Evolutionary conservation across 2,888 invertebrate genomes (phyloP).

Genomic region (Heteromyza rotundicornis): DNA sequence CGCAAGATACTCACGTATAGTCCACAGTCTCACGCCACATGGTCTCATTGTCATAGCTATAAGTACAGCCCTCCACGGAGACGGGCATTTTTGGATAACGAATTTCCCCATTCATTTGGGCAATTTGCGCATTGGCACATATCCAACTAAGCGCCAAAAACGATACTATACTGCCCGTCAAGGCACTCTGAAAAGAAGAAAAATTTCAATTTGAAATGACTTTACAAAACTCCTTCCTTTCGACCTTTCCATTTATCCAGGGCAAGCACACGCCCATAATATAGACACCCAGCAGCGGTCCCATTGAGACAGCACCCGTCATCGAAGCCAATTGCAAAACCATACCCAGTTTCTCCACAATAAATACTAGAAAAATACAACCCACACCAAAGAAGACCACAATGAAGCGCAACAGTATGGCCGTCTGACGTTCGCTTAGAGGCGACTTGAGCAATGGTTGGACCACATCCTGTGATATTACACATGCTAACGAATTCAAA

Average conservation of each 20-base stretch:
- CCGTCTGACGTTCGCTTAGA: constrained; percentile 65
- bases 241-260: constrained; percentile 70
- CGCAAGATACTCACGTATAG: constrained; percentile 42
- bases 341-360: constrained; percentile 76
- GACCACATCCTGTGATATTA: constrained; percentile 79
- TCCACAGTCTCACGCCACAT: constrained; percentile 38
- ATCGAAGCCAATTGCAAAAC: constrained; percentile 70
- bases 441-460: constrained; percentile 70
- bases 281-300: constrained; percentile 75
- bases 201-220: not conserved
- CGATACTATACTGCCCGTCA: constrained; percentile 72
- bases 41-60: constrained; percentile 50
- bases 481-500: constrained; percentile 80
- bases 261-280: constrained; percentile 71
- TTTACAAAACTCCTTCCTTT: not conserved
- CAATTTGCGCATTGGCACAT: constrained; percentile 72
- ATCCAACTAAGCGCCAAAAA: constrained; percentile 72
- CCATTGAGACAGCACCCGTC: constrained; percentile 71
- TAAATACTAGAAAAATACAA: constrained; percentile 71
- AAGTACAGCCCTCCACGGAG: constrained; percentile 63
- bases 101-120: constrained; percentile 69
- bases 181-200: constrained; percentile 67
- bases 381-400: constrained; percentile 72
- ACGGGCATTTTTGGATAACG: constrained; percentile 67
- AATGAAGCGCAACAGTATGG: constrained; percentile 70